Conservation (phyloP, 1,140 invertebrate species). For the Magallana angulata region DNA sequence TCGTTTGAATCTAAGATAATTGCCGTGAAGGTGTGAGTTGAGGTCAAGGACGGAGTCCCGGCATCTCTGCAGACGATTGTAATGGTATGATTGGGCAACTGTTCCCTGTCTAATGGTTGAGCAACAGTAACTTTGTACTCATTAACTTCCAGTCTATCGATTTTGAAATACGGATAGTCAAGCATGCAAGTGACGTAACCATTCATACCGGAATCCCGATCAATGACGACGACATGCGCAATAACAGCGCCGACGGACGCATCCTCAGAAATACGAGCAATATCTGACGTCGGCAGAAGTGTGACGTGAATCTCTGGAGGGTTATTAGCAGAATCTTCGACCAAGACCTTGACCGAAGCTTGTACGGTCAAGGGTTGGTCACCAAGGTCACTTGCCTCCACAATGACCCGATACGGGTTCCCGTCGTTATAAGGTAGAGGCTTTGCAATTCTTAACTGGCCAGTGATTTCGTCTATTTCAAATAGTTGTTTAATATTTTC, state of each 20-base stretch:
- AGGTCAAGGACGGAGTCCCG: constrained; percentile 92
- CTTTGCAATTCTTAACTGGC: constrained; percentile 58
- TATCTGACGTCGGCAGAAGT: constrained; percentile 56
- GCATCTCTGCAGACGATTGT: constrained; percentile 94
- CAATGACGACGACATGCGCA: constrained; percentile 69
- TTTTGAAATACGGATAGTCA: constrained; percentile 27
- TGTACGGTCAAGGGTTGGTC: constrained; percentile 88
- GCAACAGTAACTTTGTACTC: constrained; percentile 79
- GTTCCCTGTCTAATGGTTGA: constrained; percentile 67
- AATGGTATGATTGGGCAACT: constrained; percentile 80
- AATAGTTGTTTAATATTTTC: constrained; percentile 62
- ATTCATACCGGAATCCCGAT: constrained; percentile 70
- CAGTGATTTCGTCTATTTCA: constrained; percentile 60
- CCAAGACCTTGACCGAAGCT: constrained; percentile 94
- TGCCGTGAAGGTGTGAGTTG: constrained; percentile 91
- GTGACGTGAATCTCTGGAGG: constrained; percentile 69
- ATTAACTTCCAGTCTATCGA: constrained; percentile 85
- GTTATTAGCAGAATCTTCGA: constrained; percentile 85
- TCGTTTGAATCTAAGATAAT: constrained; percentile 98
- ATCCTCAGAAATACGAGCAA: constrained; percentile 67
- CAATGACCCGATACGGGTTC: constrained; percentile 59
- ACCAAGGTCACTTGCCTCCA: constrained; percentile 64
- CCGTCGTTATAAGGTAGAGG: constrained; percentile 65
- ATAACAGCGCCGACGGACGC: constrained; percentile 69
- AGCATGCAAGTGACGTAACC: constrained; percentile 64